A percentile compares a stretch with the other conserved stretches of the same genome.
These are phyloP conservation scores for Monochamus saltuarius DNA, from an alignment of 1,140 invertebrate species.

Conservation along the genomic window DNA sequence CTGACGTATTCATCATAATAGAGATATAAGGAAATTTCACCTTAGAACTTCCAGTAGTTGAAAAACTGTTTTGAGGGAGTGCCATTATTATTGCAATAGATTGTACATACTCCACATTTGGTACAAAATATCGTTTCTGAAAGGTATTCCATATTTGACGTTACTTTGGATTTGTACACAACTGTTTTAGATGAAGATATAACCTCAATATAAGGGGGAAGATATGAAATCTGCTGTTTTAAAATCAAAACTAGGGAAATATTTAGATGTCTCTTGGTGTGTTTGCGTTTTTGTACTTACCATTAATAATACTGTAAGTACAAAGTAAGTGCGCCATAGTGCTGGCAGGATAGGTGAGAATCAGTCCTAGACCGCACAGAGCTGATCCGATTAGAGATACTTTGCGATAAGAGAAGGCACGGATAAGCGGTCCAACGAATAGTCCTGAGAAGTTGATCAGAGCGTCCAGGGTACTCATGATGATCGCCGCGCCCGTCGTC, in stretches of 20 bases:
- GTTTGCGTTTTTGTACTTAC: conserved; percentile 53
- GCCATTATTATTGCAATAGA: too few relatives aligned
- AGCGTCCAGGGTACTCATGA: conserved; percentile 71
- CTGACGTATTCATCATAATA: too few relatives aligned
- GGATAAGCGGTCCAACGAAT: conserved; percentile 70
- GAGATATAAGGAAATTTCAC: too few relatives aligned
- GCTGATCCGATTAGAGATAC: conserved; percentile 68
- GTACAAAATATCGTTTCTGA: too few relatives aligned
- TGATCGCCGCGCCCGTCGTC: conserved; percentile 70
- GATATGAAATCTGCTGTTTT: background rate
- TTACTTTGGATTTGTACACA: too few relatives aligned
- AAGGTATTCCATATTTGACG: too few relatives aligned
- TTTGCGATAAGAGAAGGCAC: conserved; percentile 71
- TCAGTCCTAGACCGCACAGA: conserved; percentile 64
- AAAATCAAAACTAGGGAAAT: background rate
- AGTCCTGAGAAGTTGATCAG: conserved; percentile 77
- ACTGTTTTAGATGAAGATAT: too few relatives aligned
- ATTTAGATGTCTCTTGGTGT: background rate
- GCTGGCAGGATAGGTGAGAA: conserved; percentile 66
- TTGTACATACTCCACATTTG: too few relatives aligned
- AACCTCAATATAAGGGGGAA: too few relatives aligned
- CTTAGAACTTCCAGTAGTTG: too few relatives aligned
- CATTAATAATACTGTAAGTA: conserved; percentile 75
- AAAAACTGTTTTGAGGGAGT: too few relatives aligned
- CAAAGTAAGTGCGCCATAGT: conserved; percentile 71